Base-by-base conservation (phyloP, 1,140 invertebrate species). In the Brachionus angularis region DNA sequence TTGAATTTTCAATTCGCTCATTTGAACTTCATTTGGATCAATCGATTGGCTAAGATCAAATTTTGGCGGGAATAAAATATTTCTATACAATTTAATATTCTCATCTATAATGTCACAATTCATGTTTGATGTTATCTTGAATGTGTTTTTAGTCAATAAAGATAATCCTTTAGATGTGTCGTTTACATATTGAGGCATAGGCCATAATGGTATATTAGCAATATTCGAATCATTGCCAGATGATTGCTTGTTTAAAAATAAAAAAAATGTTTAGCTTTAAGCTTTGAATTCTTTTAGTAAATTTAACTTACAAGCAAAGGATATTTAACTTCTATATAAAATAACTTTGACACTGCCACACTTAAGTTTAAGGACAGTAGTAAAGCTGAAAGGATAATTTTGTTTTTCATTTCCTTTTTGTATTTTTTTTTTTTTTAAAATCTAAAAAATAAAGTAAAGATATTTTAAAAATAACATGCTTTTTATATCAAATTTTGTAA, bases 251-350 rank as follows among this genome's bases (percentile, higher is more conserved):
- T 29, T 16, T 34, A 7, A 53, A 1, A 18, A 8, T 27, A 42
- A 33, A 5, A n/a, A 8, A 34, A 7, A 58, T 36, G 1, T 25
- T 52, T 0, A 25, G 29, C n/a, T 52, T n/a, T 5, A 5, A 12
- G 8, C 33, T 58, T 33, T 23, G 1, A 58, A 2, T 5, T 1
- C 18, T 34, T 50, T 50, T 25, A 25, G 14, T 36, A 8, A 14
- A 5, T 14, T 39, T 21, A 46, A 34, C 21, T 36, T 70, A 70
- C 67, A 29, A 50, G 18, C 27, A 70, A 27, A n/a, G 67, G 67
- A 52, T 70, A 70, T 53, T 70, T 70, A 21, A 46, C 67, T 70
- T 70, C 67, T 12, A 70, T 70, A 50, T 52, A 70, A 33, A 47
- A 67, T 7, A 67, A 21, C 31, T 67, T 50, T 29, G 53, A 8